These are phyloP conservation scores for Macrophya alboannulata DNA, from an alignment of 2,888 invertebrate genomes.

Conservation along the genomic window DNA sequence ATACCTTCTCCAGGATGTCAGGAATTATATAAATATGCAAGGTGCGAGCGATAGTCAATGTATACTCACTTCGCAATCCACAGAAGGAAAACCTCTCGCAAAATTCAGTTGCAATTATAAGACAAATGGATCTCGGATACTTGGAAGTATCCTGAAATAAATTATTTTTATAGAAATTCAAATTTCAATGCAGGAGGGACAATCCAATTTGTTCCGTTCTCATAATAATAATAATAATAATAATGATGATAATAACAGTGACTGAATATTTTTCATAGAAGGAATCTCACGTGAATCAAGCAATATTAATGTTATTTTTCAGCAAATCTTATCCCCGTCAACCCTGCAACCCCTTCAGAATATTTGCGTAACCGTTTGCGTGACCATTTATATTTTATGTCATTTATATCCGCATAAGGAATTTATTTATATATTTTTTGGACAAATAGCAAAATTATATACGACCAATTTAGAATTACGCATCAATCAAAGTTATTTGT, in stretches of 20 bases:
- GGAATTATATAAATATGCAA: background rate
- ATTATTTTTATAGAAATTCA: slow-evolving; percentile 63
- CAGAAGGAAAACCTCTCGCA: slow-evolving; percentile 94
- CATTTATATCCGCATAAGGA: background rate
- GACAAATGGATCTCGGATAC: slow-evolving; percentile 88
- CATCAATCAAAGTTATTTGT: background rate
- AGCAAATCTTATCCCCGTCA: background rate
- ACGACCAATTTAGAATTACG: background rate
- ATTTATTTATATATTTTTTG: background rate
- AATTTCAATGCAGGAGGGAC: slow-evolving; percentile 60
- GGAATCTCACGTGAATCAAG: too few relatives aligned
- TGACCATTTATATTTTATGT: background rate
- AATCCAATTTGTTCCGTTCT: background rate
- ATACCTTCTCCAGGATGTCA: background rate
- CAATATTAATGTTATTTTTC: too few relatives aligned
- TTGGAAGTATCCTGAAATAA: slow-evolving; percentile 64
- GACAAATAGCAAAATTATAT: background rate
- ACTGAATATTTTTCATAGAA: too few relatives aligned
- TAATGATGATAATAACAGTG: background rate
- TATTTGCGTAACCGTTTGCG: background rate
- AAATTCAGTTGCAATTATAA: slow-evolving; percentile 92
- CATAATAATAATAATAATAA: slow-evolving; percentile 72
- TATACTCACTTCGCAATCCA: slow-evolving; percentile 88
- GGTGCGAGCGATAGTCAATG: background rate
- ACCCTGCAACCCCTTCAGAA: background rate